Evolutionary conservation across 2,888 invertebrate species (phyloP).

Genomic region (Eristalinus aeneus): DNA sequence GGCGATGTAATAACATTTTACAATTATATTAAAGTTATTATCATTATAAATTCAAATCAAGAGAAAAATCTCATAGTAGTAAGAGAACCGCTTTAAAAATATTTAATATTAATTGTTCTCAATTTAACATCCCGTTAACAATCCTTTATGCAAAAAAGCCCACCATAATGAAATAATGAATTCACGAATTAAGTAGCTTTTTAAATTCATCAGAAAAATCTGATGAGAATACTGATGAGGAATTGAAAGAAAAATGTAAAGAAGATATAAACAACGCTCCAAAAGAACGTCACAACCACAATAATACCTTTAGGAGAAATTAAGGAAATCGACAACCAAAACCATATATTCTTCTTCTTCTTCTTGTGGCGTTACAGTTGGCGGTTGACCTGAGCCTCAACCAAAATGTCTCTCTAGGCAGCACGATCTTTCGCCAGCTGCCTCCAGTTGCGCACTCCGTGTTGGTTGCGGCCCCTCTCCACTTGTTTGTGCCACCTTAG

Average conservation of each 20-base stretch:
- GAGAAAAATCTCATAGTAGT: neutral
- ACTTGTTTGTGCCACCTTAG: too few relatives aligned
- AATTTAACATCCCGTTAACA: neutral
- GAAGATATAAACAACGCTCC: neutral
- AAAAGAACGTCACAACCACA: neutral
- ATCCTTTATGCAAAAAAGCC: neutral
- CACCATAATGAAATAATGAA: too few relatives aligned
- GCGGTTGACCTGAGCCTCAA: too few relatives aligned
- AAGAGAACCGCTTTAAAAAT: neutral
- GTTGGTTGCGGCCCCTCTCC: too few relatives aligned
- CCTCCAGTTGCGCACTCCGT: too few relatives aligned
- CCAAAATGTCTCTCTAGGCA: too few relatives aligned
- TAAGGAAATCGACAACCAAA: neutral
- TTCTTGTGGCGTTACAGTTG: too few relatives aligned
- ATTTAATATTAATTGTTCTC: too few relatives aligned
- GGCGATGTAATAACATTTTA: neutral
- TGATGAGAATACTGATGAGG: too few relatives aligned
- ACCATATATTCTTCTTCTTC: neutral
- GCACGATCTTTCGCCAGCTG: too few relatives aligned
- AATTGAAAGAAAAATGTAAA: neutral
- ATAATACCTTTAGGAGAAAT: neutral
- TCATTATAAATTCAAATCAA: neutral
- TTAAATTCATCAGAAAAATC: neutral
- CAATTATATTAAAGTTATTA: too few relatives aligned
- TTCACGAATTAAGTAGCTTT: neutral